phyloP scores from a whole-genome alignment of 2,888 invertebrate species.

The Yponomeuta cagnagella region DNA sequence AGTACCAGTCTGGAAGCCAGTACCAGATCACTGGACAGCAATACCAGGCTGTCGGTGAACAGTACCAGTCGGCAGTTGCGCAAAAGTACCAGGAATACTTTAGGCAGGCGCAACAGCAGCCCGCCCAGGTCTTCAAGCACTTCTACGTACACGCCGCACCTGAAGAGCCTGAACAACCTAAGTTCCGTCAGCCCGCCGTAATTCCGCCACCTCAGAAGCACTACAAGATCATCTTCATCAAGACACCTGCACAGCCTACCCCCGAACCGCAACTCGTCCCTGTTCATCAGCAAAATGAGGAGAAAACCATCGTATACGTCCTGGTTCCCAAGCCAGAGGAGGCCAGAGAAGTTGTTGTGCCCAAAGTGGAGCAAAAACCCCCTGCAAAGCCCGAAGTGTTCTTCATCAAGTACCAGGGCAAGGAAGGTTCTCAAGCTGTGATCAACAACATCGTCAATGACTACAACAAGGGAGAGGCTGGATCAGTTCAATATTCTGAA shows the following conservation, averaged over 20 bases:
- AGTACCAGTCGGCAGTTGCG: conserved; percentile 20
- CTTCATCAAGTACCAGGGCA: conserved; percentile 86
- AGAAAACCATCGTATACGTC: conserved; percentile 86
- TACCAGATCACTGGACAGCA: conserved; percentile 26
- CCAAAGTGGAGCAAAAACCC: conserved; percentile 80
- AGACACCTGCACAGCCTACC: conserved; percentile 80
- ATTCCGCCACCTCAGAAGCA: conserved; percentile 82
- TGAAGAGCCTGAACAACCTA: conserved; percentile 68
- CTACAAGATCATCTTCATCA: conserved; percentile 88
- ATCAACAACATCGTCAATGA: conserved; percentile 64
- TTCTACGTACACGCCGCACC: conserved; percentile 68
- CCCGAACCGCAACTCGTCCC: conserved; percentile 81
- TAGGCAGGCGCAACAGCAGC: conserved; percentile 83
- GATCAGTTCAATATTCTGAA: background rate
- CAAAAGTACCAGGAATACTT: conserved; percentile 72
- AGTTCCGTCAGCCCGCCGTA: conserved; percentile 73
- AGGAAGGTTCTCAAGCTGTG: conserved; percentile 66
- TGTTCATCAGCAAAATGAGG: conserved; percentile 80
- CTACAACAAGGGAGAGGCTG: conserved; percentile 39
- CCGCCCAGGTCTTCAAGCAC: conserved; percentile 80
- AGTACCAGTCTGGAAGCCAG: conserved; percentile 23
- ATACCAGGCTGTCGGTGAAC: conserved; percentile 4
- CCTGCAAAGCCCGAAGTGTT: conserved; percentile 86
- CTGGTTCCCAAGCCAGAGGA: conserved; percentile 85
- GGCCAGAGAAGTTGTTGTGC: conserved; percentile 78